A percentile compares a stretch with the other conserved stretches of the same genome.
phyloP scores from a whole-genome alignment of 2,888 invertebrate species.

The Balanococcus diminutus region DNA sequence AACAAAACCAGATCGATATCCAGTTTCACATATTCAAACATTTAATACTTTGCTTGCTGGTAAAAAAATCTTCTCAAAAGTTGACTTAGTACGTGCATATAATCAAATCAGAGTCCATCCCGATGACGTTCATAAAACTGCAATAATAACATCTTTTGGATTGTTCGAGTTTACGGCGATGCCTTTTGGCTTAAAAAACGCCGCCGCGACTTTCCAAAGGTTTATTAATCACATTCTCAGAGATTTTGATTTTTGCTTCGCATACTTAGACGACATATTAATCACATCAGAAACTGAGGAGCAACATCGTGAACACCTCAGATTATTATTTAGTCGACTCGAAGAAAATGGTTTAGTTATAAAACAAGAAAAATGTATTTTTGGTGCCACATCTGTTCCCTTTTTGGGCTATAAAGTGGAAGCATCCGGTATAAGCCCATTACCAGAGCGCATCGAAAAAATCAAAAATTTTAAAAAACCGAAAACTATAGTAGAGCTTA shows the following conservation, averaged over 20 bases:
- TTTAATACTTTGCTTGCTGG: slow-evolving; percentile 58
- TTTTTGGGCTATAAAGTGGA: slow-evolving; percentile 59
- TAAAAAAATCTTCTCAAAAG: slow-evolving; percentile 59
- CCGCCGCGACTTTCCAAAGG: slow-evolving; percentile 59
- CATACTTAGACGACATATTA: slow-evolving; percentile 59
- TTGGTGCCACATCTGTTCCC: slow-evolving; percentile 57
- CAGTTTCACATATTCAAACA: slow-evolving; percentile 60
- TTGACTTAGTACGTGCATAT: slow-evolving; percentile 61
- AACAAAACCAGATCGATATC: slow-evolving; percentile 61
- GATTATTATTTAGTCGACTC: slow-evolving; percentile 57
- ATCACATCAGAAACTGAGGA: slow-evolving; percentile 56
- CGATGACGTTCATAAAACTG: slow-evolving; percentile 57
- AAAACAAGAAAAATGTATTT: slow-evolving; percentile 60
- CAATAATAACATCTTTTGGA: slow-evolving; percentile 60
- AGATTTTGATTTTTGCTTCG: slow-evolving; percentile 57
- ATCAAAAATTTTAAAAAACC: slow-evolving; percentile 58
- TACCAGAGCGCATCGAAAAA: slow-evolving; percentile 59
- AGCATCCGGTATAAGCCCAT: slow-evolving; percentile 59
- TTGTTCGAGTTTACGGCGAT: slow-evolving; percentile 59
- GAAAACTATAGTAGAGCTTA: slow-evolving; percentile 50
- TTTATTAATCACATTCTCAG: slow-evolving; percentile 58
- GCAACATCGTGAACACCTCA: slow-evolving; percentile 58
- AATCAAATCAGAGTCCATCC: slow-evolving; percentile 61
- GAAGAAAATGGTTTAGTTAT: slow-evolving; percentile 59
- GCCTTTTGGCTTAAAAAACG: slow-evolving; percentile 58